Percentiles rank a stretch among this genome's conserved stretches.
Conservation (phyloP, 2,888 invertebrate species). For the Mimumesa dahlbomi region DNA sequence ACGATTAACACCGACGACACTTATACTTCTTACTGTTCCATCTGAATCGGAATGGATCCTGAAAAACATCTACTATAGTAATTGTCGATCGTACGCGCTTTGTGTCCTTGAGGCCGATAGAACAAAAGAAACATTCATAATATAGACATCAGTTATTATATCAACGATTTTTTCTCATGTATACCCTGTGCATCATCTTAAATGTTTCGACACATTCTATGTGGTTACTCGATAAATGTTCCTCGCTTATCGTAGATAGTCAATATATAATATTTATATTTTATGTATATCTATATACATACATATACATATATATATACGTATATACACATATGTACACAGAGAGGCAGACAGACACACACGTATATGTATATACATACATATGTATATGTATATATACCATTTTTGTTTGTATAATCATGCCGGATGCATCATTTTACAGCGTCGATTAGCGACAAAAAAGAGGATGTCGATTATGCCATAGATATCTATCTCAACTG, state of each 20-base stretch:
- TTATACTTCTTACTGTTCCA: constrained; percentile 67
- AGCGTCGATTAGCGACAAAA: constrained; percentile 74
- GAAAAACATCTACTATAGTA: constrained; percentile 75
- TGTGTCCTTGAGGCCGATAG: constrained; percentile 77
- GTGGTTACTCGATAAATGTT: constrained; percentile 75
- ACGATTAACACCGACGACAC: constrained; percentile 77
- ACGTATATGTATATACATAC: constrained; percentile 64
- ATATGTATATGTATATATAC: constrained; percentile 61
- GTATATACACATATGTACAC: constrained; percentile 71
- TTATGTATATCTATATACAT: constrained; percentile 66
- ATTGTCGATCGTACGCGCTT: constrained; percentile 70
- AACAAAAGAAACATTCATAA: constrained; percentile 78
- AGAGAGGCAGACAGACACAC: too few species aligned
- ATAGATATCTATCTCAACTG: constrained; percentile 18
- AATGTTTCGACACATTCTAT: constrained; percentile 78
- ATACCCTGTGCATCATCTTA: constrained; percentile 80
- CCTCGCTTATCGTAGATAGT: constrained; percentile 66
- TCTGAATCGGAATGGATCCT: constrained; percentile 71
- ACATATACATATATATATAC: constrained; percentile 59
- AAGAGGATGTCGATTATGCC: constrained; percentile 62
- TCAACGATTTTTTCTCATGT: constrained; percentile 79
- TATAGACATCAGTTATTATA: constrained; percentile 79
- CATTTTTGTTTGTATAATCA: constrained; percentile 74
- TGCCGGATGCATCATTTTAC: constrained; percentile 77
- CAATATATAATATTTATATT: constrained; percentile 71